phyloP scores from a whole-genome alignment of 2,888 invertebrate species.

The Steromphala cineraria region DNA sequence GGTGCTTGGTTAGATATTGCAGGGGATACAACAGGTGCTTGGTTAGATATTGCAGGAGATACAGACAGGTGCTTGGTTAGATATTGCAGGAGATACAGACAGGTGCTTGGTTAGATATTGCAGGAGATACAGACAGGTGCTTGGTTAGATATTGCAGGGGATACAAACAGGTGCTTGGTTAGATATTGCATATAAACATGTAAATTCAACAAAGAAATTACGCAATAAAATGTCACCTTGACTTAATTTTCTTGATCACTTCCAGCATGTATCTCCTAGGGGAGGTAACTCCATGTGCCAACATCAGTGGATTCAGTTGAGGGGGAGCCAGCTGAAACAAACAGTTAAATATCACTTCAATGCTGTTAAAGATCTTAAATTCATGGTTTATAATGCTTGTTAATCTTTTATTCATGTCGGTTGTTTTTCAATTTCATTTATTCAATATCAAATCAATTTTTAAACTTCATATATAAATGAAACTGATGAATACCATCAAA shows the following conservation, averaged over 20 bases:
- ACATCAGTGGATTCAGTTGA: constrained; percentile 86
- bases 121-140: constrained; percentile 77
- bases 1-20: no score
- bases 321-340: constrained; percentile 76
- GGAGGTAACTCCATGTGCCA: constrained; percentile 83
- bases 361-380: neutral
- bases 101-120: no score
- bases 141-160: no score
- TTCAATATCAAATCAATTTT: no score
- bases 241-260: constrained; percentile 85
- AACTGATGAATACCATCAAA: no score
- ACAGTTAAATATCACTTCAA: neutral
- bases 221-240: constrained; percentile 80
- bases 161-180: no score
- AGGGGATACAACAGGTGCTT: no score
- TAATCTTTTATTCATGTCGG: neutral
- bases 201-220: no score
- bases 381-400: neutral
- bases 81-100: no score
- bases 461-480: no score
- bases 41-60: constrained; percentile 79
- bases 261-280: constrained; percentile 88
- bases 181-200: no score
- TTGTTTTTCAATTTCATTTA: neutral
- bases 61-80: no score